These are phyloP conservation scores for Bombylius discolor DNA, from an alignment of 2,888 invertebrate species.

Conservation along the genomic window DNA sequence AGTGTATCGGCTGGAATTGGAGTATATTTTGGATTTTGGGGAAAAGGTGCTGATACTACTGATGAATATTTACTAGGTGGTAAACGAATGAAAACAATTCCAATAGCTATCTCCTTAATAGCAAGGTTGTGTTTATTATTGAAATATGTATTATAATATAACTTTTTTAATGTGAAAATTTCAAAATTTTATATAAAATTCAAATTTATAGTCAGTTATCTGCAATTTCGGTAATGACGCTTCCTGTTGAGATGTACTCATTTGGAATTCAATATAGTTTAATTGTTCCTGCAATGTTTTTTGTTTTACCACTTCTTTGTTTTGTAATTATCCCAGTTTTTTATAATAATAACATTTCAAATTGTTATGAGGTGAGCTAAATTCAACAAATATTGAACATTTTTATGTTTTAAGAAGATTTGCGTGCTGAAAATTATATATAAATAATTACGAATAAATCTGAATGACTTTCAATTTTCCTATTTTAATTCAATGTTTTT, in stretches of 20 bases:
- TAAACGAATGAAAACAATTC: constrained; percentile 39
- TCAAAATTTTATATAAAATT: background rate
- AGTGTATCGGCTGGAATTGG: constrained; percentile 39
- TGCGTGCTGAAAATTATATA: too few species aligned
- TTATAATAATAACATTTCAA: constrained; percentile 32
- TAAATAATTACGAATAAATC: too few species aligned
- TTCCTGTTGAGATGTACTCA: constrained; percentile 38
- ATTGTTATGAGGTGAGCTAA: constrained; percentile 26
- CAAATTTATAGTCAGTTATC: constrained; percentile 33
- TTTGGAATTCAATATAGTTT: constrained; percentile 35
- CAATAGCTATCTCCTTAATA: constrained; percentile 45
- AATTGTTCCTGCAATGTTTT: constrained; percentile 27
- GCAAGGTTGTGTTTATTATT: constrained; percentile 28
- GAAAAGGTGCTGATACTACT: constrained; percentile 24
- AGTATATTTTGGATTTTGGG: constrained; percentile 38
- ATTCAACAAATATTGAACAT: background rate
- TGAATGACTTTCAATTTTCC: too few species aligned
- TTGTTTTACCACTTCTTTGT: constrained; percentile 21
- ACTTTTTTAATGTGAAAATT: background rate
- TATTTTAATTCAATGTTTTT: background rate
- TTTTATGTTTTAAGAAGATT: too few species aligned
- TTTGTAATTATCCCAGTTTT: constrained; percentile 36
- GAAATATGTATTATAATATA: background rate
- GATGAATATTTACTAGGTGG: constrained; percentile 40
- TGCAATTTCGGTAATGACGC: constrained; percentile 38